These are phyloP conservation scores for Acleris literana DNA, from an alignment of 2,888 invertebrate genomes.

Conservation along the genomic window DNA sequence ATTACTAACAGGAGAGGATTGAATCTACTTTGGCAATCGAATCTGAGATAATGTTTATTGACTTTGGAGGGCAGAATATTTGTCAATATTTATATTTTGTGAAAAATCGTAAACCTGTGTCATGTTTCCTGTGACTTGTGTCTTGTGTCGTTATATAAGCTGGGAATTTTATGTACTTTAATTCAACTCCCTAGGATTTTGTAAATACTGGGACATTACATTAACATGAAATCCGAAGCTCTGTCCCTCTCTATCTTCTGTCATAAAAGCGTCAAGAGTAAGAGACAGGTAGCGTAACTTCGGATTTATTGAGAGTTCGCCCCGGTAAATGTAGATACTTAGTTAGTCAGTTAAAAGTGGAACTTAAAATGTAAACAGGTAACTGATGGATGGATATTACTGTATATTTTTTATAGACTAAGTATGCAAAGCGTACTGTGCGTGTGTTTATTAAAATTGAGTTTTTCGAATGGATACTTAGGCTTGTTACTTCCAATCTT, in stretches of 20 bases:
- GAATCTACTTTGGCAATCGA: no score
- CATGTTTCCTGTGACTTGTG: constrained; percentile 2
- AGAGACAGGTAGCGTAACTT: background rate
- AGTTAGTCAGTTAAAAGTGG: constrained; percentile 44
- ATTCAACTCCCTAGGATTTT: background rate
- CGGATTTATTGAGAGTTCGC: background rate
- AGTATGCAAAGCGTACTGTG: constrained; percentile 46
- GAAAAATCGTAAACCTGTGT: background rate
- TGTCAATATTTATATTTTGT: no score
- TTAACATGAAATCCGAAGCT: no score
- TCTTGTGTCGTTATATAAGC: background rate
- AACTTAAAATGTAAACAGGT: constrained; percentile 26
- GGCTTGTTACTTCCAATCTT: constrained; percentile 35
- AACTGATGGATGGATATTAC: constrained; percentile 41
- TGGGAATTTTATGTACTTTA: constrained; percentile 2
- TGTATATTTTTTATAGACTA: constrained; percentile 45
- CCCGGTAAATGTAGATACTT: constrained; percentile 45
- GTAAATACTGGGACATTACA: no score
- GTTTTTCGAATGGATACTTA: constrained; percentile 30
- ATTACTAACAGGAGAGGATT: no score
- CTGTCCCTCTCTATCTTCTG: no score
- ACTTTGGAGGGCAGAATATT: no score
- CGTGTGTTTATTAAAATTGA: constrained; percentile 30
- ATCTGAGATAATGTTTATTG: no score
- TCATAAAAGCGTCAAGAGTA: no score